Evolutionary conservation across 1,140 invertebrate species (phyloP), one percentile per base, ranked within the genome.

Genomic region (Rhopalosiphum padi): DNA sequence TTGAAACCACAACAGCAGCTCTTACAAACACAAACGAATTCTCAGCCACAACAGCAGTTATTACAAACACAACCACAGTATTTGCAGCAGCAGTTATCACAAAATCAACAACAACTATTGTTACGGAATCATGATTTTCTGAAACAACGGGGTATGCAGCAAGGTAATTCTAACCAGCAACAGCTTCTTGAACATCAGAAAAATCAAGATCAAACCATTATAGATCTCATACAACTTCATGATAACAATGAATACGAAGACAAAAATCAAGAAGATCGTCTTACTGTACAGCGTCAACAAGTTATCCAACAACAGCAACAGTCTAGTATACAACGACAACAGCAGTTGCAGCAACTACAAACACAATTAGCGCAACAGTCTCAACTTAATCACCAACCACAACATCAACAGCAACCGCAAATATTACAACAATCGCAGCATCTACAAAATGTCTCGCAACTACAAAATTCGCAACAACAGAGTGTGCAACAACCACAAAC

Each of bases 201-300:
- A 90, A 90, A 90, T 30, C 89, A 90, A 90, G 53, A 90, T 11
- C 37, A 68, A 90, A 41, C 53, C 0, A 41, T 90, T 68, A 15
- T 43, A 43, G 89, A 90, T 68, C 25, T 90, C 3, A 68, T 90
- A 43, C 5, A 68, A 43, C 37, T 68, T 5, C 25, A 90, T 9
- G 89, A 90, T 30, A 30, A 43, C 15, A 68, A 90, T 68, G 18
- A 37, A 21, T 30, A 88, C 6, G 53, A 68, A 68, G 37, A 90
- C 0, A 15, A 90, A 25, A 48, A n/a, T 9, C n/a, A 25, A 55
- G 53, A 90, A 43, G 37, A 90, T 2, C 23, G 25, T 25, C 25
- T 21, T n/a, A 41, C 43, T 43, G 37, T 37, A 90, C 37, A 90
- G 22, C 55, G 55, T 22, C 53, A 55, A 46, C 37, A 90, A 43